These are phyloP conservation scores for Tinea pellionella DNA, from an alignment of 2,888 invertebrate species.

Conservation along the genomic window DNA sequence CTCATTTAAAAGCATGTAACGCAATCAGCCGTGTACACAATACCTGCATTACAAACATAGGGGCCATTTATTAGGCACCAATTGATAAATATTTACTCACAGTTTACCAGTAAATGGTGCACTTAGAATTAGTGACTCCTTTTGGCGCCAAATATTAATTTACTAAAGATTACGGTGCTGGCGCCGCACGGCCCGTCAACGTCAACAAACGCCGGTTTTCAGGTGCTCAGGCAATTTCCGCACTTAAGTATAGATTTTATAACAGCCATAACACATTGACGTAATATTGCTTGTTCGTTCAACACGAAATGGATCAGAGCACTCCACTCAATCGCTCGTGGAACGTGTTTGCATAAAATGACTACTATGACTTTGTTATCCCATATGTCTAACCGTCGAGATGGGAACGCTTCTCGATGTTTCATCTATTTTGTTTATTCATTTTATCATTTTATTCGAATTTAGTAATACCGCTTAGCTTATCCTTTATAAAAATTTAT, in stretches of 20 bases:
- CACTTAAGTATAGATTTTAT: not conserved
- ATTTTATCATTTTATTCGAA: not conserved
- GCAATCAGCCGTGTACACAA: constrained; percentile 7
- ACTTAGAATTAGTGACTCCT: constrained; percentile 42
- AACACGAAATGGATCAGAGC: constrained; percentile 52
- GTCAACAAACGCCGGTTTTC: constrained; percentile 29
- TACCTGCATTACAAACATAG: constrained; percentile 13
- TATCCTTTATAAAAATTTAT: not conserved
- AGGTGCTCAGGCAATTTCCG: not conserved
- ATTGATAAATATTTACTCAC: constrained; percentile 44
- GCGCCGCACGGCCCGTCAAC: constrained; percentile 26
- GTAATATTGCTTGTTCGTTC: constrained; percentile 39
- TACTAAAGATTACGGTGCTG: constrained; percentile 46
- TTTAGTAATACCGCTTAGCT: not conserved
- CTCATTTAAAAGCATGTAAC: constrained; percentile 12
- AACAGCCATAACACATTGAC: not conserved
- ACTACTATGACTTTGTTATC: constrained; percentile 54
- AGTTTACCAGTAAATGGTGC: constrained; percentile 40
- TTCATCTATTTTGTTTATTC: not conserved
- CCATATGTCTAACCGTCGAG: constrained; percentile 20
- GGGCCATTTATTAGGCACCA: constrained; percentile 13
- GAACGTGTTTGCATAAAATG: constrained; percentile 55
- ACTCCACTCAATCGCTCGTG: constrained; percentile 55
- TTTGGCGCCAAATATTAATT: constrained; percentile 57
- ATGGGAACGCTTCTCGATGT: not conserved